Evolutionary conservation across 2,888 invertebrate genomes (phyloP).

Genomic region (Andrena minutula): DNA sequence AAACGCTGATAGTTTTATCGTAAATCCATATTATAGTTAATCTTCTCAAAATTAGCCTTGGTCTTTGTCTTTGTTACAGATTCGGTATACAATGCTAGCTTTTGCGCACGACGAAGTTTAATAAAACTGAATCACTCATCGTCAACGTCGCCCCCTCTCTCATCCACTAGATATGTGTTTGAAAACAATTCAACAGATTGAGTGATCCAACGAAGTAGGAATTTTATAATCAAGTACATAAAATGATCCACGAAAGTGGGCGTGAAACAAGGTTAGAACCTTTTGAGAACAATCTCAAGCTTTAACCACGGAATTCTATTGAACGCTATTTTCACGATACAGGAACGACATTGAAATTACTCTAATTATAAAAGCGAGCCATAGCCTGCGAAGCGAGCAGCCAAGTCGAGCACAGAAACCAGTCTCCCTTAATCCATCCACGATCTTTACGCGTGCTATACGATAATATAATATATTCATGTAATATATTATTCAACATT

Average conservation of each 20-base stretch:
- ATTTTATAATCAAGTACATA: too few relatives aligned
- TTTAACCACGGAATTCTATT: background rate
- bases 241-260: too few relatives aligned
- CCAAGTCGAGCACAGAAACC: slow-evolving; percentile 34
- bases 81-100: background rate
- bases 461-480: slow-evolving; percentile 47
- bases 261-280: background rate
- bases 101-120: background rate
- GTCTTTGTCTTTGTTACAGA: background rate
- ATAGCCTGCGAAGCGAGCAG: slow-evolving; percentile 6
- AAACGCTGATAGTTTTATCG: background rate
- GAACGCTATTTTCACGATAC: background rate
- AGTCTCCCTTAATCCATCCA: background rate
- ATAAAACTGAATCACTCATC: background rate
- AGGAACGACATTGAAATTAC: background rate
- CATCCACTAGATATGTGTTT: slow-evolving; percentile 79
- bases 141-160: slow-evolving; percentile 51
- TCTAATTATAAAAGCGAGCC: background rate
- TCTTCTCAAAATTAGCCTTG: too few relatives aligned
- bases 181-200: slow-evolving; percentile 67
- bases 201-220: background rate
- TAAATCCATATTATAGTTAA: background rate
- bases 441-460: slow-evolving; percentile 35
- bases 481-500: slow-evolving; percentile 51
- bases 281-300: too few relatives aligned